Percentiles rank a stretch among this genome's conserved stretches.
Evolutionary conservation across 2,113 vertebrate genomes (phyloP).

Genomic region (Athene cunicularia): DNA sequence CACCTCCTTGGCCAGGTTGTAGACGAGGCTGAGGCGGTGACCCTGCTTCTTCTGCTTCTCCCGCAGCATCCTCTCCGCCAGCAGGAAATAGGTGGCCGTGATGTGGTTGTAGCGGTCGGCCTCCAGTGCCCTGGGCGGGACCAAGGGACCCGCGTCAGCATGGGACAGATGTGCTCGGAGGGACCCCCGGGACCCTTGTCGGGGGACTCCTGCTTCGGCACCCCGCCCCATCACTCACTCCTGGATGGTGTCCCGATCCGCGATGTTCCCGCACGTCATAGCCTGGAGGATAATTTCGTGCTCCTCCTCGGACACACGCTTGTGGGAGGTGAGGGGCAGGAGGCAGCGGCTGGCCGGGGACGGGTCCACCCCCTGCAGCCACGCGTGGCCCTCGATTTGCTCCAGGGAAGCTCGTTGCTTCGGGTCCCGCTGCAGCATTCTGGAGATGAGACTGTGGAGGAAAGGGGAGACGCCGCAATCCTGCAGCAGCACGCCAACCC

Average conservation of each 20-base stretch:
- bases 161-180: fast-evolving
- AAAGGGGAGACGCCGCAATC: fast-evolving
- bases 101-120: slow-evolving; percentile 80
- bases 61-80: slow-evolving; percentile 77
- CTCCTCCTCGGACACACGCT: slow-evolving; percentile 73
- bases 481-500: background rate
- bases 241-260: slow-evolving; percentile 74
- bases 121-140: slow-evolving; percentile 69
- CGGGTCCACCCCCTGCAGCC: slow-evolving; percentile 85
- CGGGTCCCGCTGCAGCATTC: slow-evolving; percentile 88
- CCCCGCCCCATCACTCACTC: slow-evolving; percentile 52
- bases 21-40: slow-evolving; percentile 22
- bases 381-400: slow-evolving; percentile 82
- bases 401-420: slow-evolving; percentile 78
- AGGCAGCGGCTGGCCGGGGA: slow-evolving; percentile 70
- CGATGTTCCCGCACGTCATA: slow-evolving; percentile 77
- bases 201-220: fast-evolving
- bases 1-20: slow-evolving; percentile 57
- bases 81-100: slow-evolving; percentile 80
- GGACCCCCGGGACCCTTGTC: background rate
- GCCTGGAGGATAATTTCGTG: slow-evolving; percentile 78
- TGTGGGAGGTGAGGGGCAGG: slow-evolving; percentile 79
- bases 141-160: fast-evolving
- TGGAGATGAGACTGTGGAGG: slow-evolving; percentile 80
- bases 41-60: slow-evolving; percentile 77